Evolutionary conservation across 2,113 vertebrate genomes (phyloP).

Genomic region (Podilymbus podiceps): DNA sequence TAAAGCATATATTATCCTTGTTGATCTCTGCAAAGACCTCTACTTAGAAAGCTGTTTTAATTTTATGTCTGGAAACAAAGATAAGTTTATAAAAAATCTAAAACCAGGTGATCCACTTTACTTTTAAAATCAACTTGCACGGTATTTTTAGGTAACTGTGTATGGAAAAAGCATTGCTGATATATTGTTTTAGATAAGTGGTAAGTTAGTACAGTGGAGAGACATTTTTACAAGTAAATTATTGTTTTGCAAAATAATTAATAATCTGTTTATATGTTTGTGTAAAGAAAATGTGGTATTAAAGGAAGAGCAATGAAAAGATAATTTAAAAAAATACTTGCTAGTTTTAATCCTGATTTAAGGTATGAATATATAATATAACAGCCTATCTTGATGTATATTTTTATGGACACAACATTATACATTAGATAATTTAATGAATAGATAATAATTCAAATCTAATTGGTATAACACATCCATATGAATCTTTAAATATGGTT

Average conservation of each 20-base stretch:
- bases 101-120: background rate
- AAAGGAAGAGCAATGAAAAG: background rate
- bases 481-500: background rate
- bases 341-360: background rate
- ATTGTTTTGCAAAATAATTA: background rate
- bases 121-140: background rate
- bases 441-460: background rate
- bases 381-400: background rate
- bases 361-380: background rate
- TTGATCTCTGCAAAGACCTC: background rate
- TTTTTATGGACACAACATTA: background rate
- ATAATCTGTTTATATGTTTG: background rate
- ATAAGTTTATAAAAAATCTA: background rate
- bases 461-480: background rate
- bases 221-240: background rate
- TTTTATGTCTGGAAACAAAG: background rate
- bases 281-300: background rate
- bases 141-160: background rate
- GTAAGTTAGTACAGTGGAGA: background rate
- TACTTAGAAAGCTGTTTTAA: background rate
- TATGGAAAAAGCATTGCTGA: background rate
- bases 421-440: background rate
- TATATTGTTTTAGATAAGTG: background rate
- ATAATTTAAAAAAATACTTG: background rate
- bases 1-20: background rate